Conservation (phyloP, 2,888 invertebrate genomes). For the Drosophila basisetae region DNA sequence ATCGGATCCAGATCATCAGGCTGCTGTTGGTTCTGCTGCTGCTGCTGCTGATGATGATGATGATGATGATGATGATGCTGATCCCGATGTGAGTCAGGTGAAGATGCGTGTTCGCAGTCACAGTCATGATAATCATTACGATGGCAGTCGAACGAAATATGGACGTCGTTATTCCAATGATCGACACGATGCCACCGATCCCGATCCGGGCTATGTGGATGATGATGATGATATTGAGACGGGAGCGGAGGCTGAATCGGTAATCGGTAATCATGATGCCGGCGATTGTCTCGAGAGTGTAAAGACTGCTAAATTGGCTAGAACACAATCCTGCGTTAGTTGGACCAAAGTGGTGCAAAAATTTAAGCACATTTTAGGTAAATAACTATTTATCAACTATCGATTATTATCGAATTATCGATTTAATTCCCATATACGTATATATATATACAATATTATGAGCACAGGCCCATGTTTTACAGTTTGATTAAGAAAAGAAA, state of each 20-base stretch:
- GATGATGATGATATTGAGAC: slow-evolving; percentile 58
- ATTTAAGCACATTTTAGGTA: slow-evolving; percentile 83
- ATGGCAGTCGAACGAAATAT: slow-evolving; percentile 18
- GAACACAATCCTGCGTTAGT: slow-evolving; percentile 83
- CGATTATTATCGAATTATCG: slow-evolving; percentile 4
- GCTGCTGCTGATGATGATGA: slow-evolving; percentile 12
- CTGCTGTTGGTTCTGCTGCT: slow-evolving; percentile 10
- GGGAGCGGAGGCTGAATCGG: slow-evolving; percentile 68
- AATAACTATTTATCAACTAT: slow-evolving; percentile 31
- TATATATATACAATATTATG: not conserved
- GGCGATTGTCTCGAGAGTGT: slow-evolving; percentile 56
- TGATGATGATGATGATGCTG: slow-evolving; percentile 21
- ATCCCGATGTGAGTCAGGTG: slow-evolving; percentile 22
- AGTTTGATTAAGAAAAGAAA: not conserved
- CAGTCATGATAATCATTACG: slow-evolving; percentile 69
- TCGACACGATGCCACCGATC: slow-evolving; percentile 27
- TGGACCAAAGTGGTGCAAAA: slow-evolving; percentile 84
- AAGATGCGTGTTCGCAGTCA: slow-evolving; percentile 67
- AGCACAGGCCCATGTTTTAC: too few species aligned
- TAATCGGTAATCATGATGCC: slow-evolving; percentile 20
- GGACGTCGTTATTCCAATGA: slow-evolving; percentile 44
- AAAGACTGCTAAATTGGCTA: slow-evolving; percentile 70
- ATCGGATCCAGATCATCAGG: slow-evolving; percentile 29
- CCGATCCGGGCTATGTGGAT: slow-evolving; percentile 24
- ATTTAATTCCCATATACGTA: not conserved